These are phyloP conservation scores for Tachysurus fulvidraco DNA, from an alignment of 2,113 vertebrate genomes.

Conservation along the genomic window DNA sequence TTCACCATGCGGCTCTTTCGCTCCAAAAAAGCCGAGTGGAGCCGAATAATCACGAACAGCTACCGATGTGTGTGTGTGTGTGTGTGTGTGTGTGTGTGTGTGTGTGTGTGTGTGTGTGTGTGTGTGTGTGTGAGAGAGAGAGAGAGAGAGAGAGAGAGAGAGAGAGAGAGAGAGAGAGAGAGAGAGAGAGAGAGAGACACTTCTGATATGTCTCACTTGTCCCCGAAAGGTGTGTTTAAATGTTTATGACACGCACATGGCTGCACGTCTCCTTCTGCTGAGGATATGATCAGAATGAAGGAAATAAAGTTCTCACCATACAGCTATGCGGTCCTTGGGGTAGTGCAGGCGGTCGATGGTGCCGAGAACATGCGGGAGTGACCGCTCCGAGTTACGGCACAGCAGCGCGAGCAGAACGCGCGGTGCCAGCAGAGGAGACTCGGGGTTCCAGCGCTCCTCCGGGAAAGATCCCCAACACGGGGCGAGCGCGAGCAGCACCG, in stretches of 20 bases:
- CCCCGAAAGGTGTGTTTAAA: neutral
- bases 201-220: constrained; percentile 36
- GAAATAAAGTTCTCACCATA: constrained; percentile 78
- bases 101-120: constrained; percentile 18
- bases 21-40: neutral
- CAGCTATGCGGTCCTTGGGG: constrained; percentile 80
- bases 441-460: constrained; percentile 86
- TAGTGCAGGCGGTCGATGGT: constrained; percentile 79
- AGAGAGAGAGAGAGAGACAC: constrained; percentile 24
- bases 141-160: too few species aligned
- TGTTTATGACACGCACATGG: neutral
- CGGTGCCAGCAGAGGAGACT: constrained; percentile 80
- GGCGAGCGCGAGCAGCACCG: constrained; percentile 58
- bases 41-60: neutral
- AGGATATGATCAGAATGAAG: neutral
- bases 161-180: constrained; percentile 10
- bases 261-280: neutral
- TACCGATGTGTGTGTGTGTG: constrained; percentile 46
- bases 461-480: constrained; percentile 76
- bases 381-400: constrained; percentile 84
- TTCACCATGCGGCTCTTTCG: constrained; percentile 19
- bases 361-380: constrained; percentile 80
- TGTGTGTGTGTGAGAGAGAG: constrained; percentile 17
- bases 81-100: too few species aligned
- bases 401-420: constrained; percentile 79